Conservation (phyloP, 2,113 vertebrate species). For the Cricetomys ansorgei region DNA sequence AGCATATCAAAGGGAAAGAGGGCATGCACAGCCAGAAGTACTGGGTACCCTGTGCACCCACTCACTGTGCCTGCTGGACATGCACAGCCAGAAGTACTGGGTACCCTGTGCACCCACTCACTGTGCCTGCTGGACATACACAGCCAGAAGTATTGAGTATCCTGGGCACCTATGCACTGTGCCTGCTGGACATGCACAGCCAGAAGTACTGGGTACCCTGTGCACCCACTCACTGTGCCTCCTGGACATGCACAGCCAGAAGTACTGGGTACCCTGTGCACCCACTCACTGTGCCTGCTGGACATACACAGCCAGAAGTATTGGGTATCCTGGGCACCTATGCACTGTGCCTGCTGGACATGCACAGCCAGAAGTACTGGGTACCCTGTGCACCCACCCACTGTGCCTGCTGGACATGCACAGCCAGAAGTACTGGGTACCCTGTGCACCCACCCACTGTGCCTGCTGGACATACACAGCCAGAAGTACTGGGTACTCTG, state of each 20-base stretch:
- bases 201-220: background rate
- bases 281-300: background rate
- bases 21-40: background rate
- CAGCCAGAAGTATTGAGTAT: background rate
- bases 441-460: background rate
- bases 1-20: background rate
- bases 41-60: too few species aligned
- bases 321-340: too few species aligned
- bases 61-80: background rate
- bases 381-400: background rate
- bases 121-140: rapidly evolving
- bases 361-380: background rate
- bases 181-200: background rate
- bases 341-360: background rate
- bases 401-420: rapidly evolving
- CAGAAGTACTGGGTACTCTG: background rate
- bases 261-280: background rate
- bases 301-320: background rate
- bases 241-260: too few species aligned
- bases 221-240: background rate
- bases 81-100: background rate
- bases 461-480: background rate
- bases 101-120: background rate
- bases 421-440: background rate
- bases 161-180: background rate